Percentiles rank a stretch among this genome's conserved stretches.
These are phyloP conservation scores for Camponotus vicinus DNA, from an alignment of 1,140 invertebrate species.

Conservation along the genomic window DNA sequence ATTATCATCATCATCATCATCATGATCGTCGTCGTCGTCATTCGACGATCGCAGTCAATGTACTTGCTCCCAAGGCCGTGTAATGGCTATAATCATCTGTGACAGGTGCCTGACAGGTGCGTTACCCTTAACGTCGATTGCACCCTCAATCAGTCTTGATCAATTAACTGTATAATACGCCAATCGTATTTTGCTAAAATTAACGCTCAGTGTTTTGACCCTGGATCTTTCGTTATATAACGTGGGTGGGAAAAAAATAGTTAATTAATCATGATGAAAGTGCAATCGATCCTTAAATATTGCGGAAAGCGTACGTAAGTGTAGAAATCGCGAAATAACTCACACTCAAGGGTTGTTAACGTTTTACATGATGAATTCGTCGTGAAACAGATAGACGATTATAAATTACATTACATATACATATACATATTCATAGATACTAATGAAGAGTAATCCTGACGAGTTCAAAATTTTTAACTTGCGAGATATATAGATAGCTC, in stretches of 20 bases:
- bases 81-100: background rate
- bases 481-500: too few species aligned
- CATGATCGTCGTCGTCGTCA: background rate
- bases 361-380: background rate
- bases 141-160: background rate
- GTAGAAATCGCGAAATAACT: background rate
- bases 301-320: background rate
- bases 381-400: too few species aligned
- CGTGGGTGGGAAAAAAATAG: background rate
- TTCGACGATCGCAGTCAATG: background rate
- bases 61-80: background rate
- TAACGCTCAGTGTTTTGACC: background rate
- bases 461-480: too few species aligned
- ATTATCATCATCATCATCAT: background rate
- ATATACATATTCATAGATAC: too few species aligned
- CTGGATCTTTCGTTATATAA: background rate
- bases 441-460: too few species aligned
- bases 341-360: background rate
- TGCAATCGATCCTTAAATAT: background rate
- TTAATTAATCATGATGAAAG: slow-evolving; percentile 5
- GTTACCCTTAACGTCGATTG: slow-evolving; percentile 9
- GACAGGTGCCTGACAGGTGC: slow-evolving; percentile 2
- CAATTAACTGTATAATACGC: slow-evolving; percentile 9
- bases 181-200: background rate
- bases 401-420: too few species aligned